These are phyloP conservation scores for Polypterus bichir DNA, from an alignment of 2,113 vertebrate species.

Conservation along the genomic window DNA sequence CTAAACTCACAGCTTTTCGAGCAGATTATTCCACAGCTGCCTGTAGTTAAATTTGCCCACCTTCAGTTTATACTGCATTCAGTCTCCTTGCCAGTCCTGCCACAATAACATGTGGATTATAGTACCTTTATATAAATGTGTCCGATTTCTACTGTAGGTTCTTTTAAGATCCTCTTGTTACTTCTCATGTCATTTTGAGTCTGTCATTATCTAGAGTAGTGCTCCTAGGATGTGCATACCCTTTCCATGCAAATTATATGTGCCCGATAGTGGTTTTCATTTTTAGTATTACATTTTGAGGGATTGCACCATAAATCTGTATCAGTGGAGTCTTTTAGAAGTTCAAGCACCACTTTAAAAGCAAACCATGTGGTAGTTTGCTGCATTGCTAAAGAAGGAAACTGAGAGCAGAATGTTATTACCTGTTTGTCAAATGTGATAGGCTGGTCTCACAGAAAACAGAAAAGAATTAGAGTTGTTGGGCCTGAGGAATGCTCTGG, in stretches of 20 bases:
- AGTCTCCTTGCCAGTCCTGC: background rate
- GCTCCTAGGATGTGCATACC: background rate
- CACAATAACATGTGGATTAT: background rate
- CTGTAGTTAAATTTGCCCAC: background rate
- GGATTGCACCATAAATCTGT: background rate
- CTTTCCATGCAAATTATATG: background rate
- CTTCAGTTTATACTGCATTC: background rate
- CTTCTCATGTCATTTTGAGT: background rate
- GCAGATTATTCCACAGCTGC: too few relatives aligned
- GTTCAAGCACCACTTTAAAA: slow-evolving; percentile 35
- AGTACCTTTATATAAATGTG: background rate
- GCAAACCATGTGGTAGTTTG: background rate
- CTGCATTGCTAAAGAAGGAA: slow-evolving; percentile 16
- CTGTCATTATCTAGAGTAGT: background rate
- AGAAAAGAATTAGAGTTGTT: slow-evolving; percentile 61
- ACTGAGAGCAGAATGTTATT: slow-evolving; percentile 47
- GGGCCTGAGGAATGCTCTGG: slow-evolving; percentile 61
- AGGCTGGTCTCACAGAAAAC: slow-evolving; percentile 43
- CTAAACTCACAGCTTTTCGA: too few relatives aligned
- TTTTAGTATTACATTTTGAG: background rate
- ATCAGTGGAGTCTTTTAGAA: too few relatives aligned
- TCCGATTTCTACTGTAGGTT: background rate
- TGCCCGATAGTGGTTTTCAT: background rate
- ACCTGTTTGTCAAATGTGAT: slow-evolving; percentile 56
- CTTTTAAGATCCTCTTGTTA: background rate